Evolutionary conservation across 2,888 invertebrate species (phyloP), one percentile per base, ranked within the genome.

Genomic region (Micropterix aruncella): DNA sequence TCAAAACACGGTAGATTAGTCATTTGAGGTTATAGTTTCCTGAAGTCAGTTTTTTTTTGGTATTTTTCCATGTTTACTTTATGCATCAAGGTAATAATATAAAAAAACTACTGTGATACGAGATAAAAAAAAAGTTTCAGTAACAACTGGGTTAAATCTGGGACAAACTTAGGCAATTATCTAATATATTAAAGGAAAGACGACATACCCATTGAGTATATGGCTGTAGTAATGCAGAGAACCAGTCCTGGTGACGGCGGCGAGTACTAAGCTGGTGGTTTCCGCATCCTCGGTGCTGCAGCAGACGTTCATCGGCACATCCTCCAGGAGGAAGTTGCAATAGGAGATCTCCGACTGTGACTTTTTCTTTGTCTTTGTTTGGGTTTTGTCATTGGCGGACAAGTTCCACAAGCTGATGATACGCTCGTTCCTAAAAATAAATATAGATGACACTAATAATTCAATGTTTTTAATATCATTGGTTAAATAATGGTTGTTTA

Each of bases 161-260:
- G n/a, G n/a, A 44, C 43, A 37, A 27, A 38, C 40, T 43, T 17
- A 17, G 44, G 15, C 38, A 27, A 41, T 41, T 37, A 41, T 16
- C n/a, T 27, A 41, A 14, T 4, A 18, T 14, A 27, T 38, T 43
- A 7, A 38, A 14, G 12, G 44, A 44, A 42, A 53, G n/a, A 12
- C 27, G 5, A 12, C 70, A 66, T 60, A 82, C 75, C 85, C 87
- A 63, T 88, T 89, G 36, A 86, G 65, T 50, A 77, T 76, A 54
- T 85, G 82, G 42, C 80, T 74, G 60, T 87, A 93, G 44, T 87
- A 67, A 61, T 90, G 83, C 37, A 86, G 75, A 3, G 81, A 78
- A 1, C 93, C 93, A 55, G 80, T 83, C 52, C 81, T 74, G 0
- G 88, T 87, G 0, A 79, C 73, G 0, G 77, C 76, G 0, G 69